Conservation (phyloP, 2,797 vertebrate species). For the Enteromius trimaculatus region DNA sequence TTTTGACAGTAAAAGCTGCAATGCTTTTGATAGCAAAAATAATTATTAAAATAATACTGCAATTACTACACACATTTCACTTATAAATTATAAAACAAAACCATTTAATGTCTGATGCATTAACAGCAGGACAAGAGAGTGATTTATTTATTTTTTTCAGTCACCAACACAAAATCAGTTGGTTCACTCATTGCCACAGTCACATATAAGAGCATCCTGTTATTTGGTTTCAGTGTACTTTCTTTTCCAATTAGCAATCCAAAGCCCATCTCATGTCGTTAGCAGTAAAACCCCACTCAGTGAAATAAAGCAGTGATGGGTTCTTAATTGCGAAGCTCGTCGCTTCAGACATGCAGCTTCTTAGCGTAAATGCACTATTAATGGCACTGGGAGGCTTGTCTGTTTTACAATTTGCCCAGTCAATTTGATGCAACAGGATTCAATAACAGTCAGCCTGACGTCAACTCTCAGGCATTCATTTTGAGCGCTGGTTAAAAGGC, state of each 20-base stretch:
- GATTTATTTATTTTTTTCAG: background rate
- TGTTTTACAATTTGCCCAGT: constrained; percentile 62
- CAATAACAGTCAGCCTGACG: constrained; percentile 61
- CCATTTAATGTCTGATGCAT: background rate
- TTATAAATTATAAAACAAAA: background rate
- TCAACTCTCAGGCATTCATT: constrained; percentile 59
- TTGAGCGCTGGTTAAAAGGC: constrained; percentile 65
- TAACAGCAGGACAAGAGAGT: background rate
- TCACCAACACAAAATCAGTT: constrained; percentile 13
- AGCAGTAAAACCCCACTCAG: constrained; percentile 53
- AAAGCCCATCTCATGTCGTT: constrained; percentile 61
- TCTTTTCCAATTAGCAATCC: constrained; percentile 61
- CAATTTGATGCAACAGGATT: constrained; percentile 66
- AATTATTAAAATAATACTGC: background rate
- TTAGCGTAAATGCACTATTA: constrained; percentile 66
- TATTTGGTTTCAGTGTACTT: constrained; percentile 56
- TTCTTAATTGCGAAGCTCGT: constrained; percentile 56
- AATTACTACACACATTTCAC: background rate
- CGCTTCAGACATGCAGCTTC: constrained; percentile 57
- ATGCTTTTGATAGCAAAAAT: background rate
- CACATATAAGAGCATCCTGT: constrained; percentile 51
- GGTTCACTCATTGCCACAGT: constrained; percentile 32
- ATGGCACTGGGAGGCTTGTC: constrained; percentile 59
- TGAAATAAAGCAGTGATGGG: constrained; percentile 58
- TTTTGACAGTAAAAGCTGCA: background rate